phyloP scores from a whole-genome alignment of 2,888 invertebrate genomes.

The Xanthia icteritia region DNA sequence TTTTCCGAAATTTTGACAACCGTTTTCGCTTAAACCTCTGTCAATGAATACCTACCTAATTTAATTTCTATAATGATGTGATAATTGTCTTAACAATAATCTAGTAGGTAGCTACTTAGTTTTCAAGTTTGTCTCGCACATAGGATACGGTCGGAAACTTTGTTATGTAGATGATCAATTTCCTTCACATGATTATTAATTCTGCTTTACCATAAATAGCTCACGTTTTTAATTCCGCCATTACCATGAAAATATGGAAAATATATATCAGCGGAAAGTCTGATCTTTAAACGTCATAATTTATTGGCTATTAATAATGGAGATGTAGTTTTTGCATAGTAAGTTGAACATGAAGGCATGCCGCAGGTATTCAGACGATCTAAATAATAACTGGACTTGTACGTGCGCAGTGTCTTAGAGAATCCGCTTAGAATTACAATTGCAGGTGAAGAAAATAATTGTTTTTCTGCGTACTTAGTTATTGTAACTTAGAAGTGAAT shows the following conservation, averaged over 20 bases:
- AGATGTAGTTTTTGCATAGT: slow-evolving; percentile 51
- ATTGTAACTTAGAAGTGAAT: slow-evolving; percentile 54
- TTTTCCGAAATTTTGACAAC: no score
- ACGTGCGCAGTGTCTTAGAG: slow-evolving; percentile 49
- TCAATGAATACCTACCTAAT: not conserved
- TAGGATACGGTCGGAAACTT: slow-evolving; percentile 10
- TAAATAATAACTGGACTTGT: slow-evolving; percentile 60
- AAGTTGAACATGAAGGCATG: slow-evolving; percentile 47
- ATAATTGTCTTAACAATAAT: not conserved
- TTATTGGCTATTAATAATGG: slow-evolving; percentile 57
- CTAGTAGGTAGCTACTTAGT: not conserved
- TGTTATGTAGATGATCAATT: slow-evolving; percentile 34
- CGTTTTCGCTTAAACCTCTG: no score
- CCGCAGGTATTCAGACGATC: slow-evolving; percentile 44
- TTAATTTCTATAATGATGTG: not conserved
- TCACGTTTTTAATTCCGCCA: slow-evolving; percentile 36
- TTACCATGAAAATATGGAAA: slow-evolving; percentile 60
- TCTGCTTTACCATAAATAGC: slow-evolving; percentile 17
- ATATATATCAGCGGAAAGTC: slow-evolving; percentile 53
- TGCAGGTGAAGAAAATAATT: slow-evolving; percentile 60
- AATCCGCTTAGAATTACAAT: slow-evolving; percentile 55
- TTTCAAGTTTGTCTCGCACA: not conserved
- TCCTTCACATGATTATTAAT: slow-evolving; percentile 12
- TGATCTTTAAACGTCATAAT: slow-evolving; percentile 52
- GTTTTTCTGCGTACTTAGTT: slow-evolving; percentile 58